These are phyloP conservation scores for Cassiopea andromeda DNA, from an alignment of 30 jellyfish, hydroid and myxozoan species.

Conservation along the genomic window DNA sequence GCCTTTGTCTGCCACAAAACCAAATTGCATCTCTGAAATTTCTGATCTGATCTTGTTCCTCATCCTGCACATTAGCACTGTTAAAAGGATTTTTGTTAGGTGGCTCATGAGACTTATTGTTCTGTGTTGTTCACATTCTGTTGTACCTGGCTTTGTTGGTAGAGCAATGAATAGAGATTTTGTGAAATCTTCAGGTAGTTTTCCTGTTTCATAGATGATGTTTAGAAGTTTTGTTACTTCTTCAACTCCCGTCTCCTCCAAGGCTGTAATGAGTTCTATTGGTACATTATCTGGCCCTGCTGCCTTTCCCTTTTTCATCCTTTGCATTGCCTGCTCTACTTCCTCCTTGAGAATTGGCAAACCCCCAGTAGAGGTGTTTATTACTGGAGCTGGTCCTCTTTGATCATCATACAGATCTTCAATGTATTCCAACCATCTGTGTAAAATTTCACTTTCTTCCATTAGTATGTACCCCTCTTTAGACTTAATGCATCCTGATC, in stretches of 20 bases:
- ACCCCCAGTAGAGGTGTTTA: conserved; percentile 1
- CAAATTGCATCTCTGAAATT: background rate
- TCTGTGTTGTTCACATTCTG: conserved; percentile 20
- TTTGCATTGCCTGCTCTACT: background rate
- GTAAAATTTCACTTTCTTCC: conserved; percentile 48
- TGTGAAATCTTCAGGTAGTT: background rate
- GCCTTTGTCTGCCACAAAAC: conserved; percentile 1
- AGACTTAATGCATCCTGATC: conserved; percentile 38
- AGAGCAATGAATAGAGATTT: conserved; percentile 3
- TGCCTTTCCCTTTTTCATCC: conserved; percentile 23
- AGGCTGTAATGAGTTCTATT: conserved; percentile 30
- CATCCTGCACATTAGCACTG: background rate
- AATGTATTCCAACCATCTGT: conserved; percentile 68
- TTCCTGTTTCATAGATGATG: conserved; percentile 1
- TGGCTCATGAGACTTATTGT: conserved; percentile 20
- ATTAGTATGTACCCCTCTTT: conserved; percentile 39
- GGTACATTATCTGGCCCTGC: background rate
- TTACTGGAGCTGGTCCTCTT: conserved; percentile 30
- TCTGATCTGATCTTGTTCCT: background rate
- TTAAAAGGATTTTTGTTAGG: background rate
- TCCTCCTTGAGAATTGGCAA: conserved; percentile 2
- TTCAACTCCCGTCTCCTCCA: conserved; percentile 28
- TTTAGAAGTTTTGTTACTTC: background rate
- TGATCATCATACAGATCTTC: conserved; percentile 37
- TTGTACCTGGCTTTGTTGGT: background rate